Evolutionary conservation across 2,113 vertebrate genomes (phyloP).

Genomic region (Xenus cinereus): DNA sequence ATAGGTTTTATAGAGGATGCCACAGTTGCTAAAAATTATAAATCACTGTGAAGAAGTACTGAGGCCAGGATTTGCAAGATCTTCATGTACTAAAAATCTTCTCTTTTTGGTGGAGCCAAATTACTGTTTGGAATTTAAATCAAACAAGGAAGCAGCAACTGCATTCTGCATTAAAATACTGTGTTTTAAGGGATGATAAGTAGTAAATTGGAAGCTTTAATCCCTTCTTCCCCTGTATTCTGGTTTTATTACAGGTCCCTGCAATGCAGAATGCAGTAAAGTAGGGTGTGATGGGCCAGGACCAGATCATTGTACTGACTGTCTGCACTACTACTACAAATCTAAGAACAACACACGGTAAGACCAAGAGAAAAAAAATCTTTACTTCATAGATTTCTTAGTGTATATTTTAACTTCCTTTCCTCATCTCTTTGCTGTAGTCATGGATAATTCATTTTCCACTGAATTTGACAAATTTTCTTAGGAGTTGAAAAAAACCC

Average conservation of each 20-base stretch:
- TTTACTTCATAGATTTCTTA: neutral
- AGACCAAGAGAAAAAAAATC: neutral
- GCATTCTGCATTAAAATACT: neutral
- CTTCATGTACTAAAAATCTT: neutral
- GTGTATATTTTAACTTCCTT: neutral
- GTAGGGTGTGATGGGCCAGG: conserved; percentile 94
- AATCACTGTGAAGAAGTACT: neutral
- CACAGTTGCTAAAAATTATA: neutral
- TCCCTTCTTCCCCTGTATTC: neutral
- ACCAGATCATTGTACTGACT: conserved; percentile 95
- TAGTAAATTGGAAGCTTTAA: neutral
- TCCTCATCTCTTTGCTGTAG: neutral
- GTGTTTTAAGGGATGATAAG: neutral
- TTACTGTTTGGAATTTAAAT: neutral
- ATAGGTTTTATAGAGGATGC: neutral
- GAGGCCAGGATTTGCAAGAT: neutral
- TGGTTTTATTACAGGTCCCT: conserved; percentile 80
- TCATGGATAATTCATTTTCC: neutral
- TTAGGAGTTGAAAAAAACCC: neutral
- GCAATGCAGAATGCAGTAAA: conserved; percentile 93
- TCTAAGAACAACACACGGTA: conserved; percentile 98
- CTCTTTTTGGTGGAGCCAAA: neutral
- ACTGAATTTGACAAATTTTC: neutral
- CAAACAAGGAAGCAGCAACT: neutral
- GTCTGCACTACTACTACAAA: conserved; percentile 97